phyloP scores from a whole-genome alignment of 2,113 vertebrate species.

The Elachura formosa region DNA sequence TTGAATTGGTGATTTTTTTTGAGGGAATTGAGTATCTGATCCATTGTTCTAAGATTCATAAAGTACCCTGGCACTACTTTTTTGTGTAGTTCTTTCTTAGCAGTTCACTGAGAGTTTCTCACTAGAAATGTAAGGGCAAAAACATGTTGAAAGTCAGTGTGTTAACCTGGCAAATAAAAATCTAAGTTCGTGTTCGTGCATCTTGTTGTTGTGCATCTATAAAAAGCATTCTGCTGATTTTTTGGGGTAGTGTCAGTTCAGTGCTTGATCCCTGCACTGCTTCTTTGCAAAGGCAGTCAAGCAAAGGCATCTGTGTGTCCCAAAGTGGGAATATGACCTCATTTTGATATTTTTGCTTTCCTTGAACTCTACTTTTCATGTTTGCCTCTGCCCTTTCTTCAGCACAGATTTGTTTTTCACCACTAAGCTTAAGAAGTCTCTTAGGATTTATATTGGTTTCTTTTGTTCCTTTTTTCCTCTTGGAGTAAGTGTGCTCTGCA shows the following conservation, averaged over 20 bases:
- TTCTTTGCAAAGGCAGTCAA: not conserved
- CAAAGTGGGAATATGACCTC: slow-evolving; percentile 26
- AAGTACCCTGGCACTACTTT: not conserved
- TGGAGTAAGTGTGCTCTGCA: not conserved
- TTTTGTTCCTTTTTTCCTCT: not conserved
- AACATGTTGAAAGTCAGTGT: not conserved
- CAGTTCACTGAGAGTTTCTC: not conserved
- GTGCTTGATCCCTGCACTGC: not conserved
- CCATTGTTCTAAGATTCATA: not conserved
- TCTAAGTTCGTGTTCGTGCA: not conserved
- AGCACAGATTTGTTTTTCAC: not conserved
- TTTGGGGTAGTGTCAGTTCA: not conserved
- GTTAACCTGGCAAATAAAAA: not conserved
- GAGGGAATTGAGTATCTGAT: not conserved
- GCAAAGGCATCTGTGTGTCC: not conserved
- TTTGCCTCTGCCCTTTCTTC: slow-evolving; percentile 15
- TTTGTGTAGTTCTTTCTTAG: not conserved
- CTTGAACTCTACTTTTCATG: not conserved
- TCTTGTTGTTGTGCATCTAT: not conserved
- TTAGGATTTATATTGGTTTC: not conserved
- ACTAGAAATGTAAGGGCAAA: not conserved
- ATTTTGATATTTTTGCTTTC: slow-evolving; percentile 35
- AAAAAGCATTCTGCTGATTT: not conserved
- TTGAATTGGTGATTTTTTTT: not conserved
- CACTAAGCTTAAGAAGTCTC: not conserved